Percentiles rank a stretch among this genome's conserved stretches.
Conservation (phyloP, 2,113 vertebrate species). For the Hydropotes inermis region DNA sequence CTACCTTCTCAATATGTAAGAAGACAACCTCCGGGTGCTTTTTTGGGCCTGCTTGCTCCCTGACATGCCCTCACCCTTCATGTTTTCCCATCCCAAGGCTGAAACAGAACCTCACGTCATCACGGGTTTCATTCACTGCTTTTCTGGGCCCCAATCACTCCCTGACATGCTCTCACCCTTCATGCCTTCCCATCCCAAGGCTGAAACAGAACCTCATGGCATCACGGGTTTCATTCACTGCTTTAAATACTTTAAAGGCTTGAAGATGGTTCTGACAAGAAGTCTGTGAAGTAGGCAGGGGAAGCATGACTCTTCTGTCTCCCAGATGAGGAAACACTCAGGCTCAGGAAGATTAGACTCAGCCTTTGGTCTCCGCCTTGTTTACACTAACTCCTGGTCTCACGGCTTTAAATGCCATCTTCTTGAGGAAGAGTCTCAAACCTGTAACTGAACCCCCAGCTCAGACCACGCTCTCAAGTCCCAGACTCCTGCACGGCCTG, state of each 20-base stretch:
- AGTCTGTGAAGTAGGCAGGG: background rate
- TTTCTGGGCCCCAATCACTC: background rate
- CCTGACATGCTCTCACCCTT: accelerated
- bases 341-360: background rate
- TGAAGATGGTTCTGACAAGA: background rate
- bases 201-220: background rate
- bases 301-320: background rate
- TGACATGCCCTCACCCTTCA: accelerated
- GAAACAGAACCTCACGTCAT: background rate
- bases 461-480: background rate
- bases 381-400: background rate
- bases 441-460: background rate
- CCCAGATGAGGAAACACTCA: background rate
- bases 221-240: accelerated
- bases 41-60: background rate
- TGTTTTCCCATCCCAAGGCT: background rate
- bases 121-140: accelerated
- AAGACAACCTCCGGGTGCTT: accelerated
- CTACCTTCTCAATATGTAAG: background rate
- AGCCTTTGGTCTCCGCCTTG: background rate
- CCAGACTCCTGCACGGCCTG: background rate
- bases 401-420: background rate
- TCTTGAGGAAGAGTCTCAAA: background rate
- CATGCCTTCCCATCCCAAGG: background rate
- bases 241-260: background rate